These are phyloP conservation scores for Papilio elwesi DNA, from an alignment of 2,888 invertebrate species.

Conservation along the genomic window DNA sequence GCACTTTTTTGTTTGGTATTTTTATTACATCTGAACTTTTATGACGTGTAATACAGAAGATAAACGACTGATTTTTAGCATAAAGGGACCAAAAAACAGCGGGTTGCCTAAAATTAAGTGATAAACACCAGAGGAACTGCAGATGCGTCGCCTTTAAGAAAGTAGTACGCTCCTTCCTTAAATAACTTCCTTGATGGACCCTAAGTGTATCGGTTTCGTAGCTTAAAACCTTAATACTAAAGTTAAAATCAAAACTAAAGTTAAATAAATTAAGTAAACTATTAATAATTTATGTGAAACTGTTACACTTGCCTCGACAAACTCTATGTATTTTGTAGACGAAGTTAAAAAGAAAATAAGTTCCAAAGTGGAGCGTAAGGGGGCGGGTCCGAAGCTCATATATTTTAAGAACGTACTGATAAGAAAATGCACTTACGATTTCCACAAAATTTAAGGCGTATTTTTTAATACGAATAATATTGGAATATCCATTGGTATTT, in stretches of 20 bases:
- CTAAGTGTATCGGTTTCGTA: too few species aligned
- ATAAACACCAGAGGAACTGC: too few species aligned
- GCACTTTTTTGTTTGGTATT: too few species aligned
- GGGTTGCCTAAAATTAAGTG: too few species aligned
- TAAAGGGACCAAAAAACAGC: too few species aligned
- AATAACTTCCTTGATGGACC: too few species aligned
- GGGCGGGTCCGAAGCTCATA: constrained; percentile 22
- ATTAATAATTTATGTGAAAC: constrained; percentile 18
- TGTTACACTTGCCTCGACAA: neutral
- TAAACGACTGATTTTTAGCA: too few species aligned
- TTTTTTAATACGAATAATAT: constrained; percentile 1
- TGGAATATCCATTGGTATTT: neutral
- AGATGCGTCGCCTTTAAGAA: too few species aligned
- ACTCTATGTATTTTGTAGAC: constrained; percentile 22
- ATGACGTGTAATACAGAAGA: too few species aligned
- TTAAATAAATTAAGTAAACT: neutral
- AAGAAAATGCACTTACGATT: constrained; percentile 22
- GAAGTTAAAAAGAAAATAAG: constrained; percentile 34
- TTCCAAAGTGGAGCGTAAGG: constrained; percentile 25
- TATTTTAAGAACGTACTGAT: constrained; percentile 25
- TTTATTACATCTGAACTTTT: too few species aligned
- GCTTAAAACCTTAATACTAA: neutral
- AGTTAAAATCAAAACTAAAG: neutral
- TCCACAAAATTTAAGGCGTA: constrained; percentile 9
- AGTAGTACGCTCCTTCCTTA: too few species aligned